A percentile compares a stretch with the other conserved stretches of the same genome.
phyloP scores from a whole-genome alignment of 2,888 invertebrate species.

The Pachydiplax longipennis region DNA sequence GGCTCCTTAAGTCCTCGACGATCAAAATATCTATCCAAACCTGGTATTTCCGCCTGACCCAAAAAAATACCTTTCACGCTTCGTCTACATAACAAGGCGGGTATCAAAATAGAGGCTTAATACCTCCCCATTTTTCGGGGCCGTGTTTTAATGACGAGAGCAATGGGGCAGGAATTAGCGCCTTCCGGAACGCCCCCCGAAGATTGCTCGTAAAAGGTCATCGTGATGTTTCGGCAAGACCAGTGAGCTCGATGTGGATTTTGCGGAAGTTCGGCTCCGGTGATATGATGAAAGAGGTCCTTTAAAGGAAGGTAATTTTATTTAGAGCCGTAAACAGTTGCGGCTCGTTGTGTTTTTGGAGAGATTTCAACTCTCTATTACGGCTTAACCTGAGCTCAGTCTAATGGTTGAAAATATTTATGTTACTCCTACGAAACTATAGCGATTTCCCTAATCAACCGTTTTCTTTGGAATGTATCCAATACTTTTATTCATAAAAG shows the following conservation, averaged over 20 bases:
- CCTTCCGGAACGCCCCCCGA: neutral
- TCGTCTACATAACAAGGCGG: neutral
- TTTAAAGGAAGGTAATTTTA: too few species aligned
- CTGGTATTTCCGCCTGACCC: conserved; percentile 18
- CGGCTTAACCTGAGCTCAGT: too few species aligned
- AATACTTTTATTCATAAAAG: too few species aligned
- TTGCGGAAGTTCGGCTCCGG: neutral
- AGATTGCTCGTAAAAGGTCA: neutral
- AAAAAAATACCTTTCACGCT: neutral
- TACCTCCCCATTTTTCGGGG: neutral
- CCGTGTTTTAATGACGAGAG: neutral
- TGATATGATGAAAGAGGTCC: too few species aligned
- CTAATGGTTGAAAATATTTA: too few species aligned
- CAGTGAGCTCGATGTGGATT: neutral
- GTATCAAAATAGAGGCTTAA: neutral
- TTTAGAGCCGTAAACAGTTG: too few species aligned
- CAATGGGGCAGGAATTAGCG: neutral
- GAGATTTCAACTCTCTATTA: too few species aligned
- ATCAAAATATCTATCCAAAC: neutral
- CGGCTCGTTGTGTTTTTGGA: too few species aligned
- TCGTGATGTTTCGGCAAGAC: neutral
- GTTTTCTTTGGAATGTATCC: too few species aligned
- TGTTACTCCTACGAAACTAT: too few species aligned
- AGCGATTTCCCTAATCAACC: too few species aligned
- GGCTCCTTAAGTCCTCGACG: neutral